These are phyloP conservation scores for Keiferia lycopersicella DNA, from an alignment of 2,888 invertebrate genomes.

Conservation along the genomic window DNA sequence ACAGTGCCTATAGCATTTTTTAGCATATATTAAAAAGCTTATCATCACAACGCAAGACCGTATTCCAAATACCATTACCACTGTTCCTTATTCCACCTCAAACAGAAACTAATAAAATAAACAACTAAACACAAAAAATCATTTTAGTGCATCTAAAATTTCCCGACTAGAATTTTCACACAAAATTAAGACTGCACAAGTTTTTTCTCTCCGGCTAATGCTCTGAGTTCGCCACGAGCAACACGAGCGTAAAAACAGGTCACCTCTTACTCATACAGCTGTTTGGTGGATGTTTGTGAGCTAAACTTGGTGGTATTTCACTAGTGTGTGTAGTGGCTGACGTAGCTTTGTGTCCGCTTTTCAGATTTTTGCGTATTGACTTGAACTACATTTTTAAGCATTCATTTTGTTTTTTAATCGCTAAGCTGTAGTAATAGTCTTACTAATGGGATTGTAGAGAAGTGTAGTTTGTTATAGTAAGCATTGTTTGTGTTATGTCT, in stretches of 20 bases:
- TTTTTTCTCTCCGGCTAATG: constrained; percentile 22
- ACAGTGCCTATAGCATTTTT: too few relatives aligned
- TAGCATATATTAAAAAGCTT: too few relatives aligned
- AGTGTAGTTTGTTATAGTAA: too few relatives aligned
- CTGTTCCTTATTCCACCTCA: neutral
- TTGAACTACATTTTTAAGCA: neutral
- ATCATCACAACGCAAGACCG: neutral
- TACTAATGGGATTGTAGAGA: too few relatives aligned
- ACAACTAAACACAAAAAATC: neutral
- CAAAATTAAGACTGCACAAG: constrained; percentile 16
- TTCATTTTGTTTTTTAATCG: too few relatives aligned
- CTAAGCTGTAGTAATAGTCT: too few relatives aligned
- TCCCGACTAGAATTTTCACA: neutral
- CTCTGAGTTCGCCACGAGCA: constrained; percentile 2
- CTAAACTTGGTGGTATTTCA: constrained; percentile 9
- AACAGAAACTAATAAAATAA: neutral
- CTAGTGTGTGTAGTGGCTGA: constrained; percentile 5
- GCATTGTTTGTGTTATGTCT: too few relatives aligned
- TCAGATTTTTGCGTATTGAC: constrained; percentile 7
- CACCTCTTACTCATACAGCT: constrained; percentile 13
- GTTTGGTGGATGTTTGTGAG: neutral
- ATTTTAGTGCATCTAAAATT: constrained; percentile 9
- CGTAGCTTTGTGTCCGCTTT: neutral
- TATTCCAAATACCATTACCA: neutral
- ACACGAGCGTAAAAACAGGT: constrained; percentile 11